Percentiles rank a stretch among this genome's conserved stretches.
Evolutionary conservation across 2,888 invertebrate genomes (phyloP).

Genomic region (Zootermopsis nevadensis): DNA sequence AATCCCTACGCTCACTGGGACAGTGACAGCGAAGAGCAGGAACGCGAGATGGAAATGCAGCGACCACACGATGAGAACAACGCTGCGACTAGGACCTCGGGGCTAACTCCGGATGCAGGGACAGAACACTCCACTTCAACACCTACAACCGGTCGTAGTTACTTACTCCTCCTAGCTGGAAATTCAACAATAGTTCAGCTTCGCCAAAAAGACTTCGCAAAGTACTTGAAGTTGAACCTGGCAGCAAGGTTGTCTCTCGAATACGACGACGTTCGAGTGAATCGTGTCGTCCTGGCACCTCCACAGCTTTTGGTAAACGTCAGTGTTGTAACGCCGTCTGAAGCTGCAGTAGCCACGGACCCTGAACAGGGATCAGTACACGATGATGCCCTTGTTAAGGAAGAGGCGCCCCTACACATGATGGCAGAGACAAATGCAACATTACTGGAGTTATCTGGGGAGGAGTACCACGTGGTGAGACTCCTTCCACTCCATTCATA

Average conservation of each 20-base stretch:
- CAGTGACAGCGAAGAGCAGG: constrained; percentile 58
- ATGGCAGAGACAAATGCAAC: constrained; percentile 59
- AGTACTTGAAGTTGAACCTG: constrained; percentile 59
- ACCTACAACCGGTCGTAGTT: constrained; percentile 49
- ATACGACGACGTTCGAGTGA: constrained; percentile 58
- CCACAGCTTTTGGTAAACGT: constrained; percentile 58
- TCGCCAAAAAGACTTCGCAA: constrained; percentile 58
- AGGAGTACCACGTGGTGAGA: constrained; percentile 58
- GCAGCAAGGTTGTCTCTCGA: constrained; percentile 59
- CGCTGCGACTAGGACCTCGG: background rate
- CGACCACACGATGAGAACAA: constrained; percentile 49
- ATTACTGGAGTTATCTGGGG: constrained; percentile 58
- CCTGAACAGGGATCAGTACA: constrained; percentile 54
- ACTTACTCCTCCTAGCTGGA: constrained; percentile 58
- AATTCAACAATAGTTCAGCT: constrained; percentile 58
- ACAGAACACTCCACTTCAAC: background rate
- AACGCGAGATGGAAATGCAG: constrained; percentile 54
- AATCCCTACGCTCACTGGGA: constrained; percentile 57
- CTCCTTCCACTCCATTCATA: constrained; percentile 48
- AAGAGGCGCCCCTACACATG: constrained; percentile 57
- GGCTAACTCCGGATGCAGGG: background rate
- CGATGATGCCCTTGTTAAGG: constrained; percentile 54
- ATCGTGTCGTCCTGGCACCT: constrained; percentile 58
- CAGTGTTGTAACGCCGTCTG: constrained; percentile 57
- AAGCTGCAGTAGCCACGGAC: constrained; percentile 24